Evolutionary conservation across 2,797 vertebrate species (phyloP), one percentile per base, ranked within the genome.

Genomic region (Propithecus deckenii): DNA sequence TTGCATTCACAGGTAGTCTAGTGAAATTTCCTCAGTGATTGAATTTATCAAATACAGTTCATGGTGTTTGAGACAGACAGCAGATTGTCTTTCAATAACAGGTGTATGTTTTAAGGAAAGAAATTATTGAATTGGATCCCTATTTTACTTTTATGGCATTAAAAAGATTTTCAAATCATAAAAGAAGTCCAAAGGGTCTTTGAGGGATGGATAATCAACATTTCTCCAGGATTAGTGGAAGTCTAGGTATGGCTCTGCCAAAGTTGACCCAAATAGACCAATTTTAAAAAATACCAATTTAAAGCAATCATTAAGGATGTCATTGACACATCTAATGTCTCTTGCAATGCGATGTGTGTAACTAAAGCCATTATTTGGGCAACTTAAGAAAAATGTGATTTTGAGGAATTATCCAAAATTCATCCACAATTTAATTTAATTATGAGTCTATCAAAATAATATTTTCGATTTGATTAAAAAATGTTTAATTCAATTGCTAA

Each of bases 381-480:
- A 61, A 95, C 84, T 97, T 80, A 91, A 59, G n/a, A 72, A 81
- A 93, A 91, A 86, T 83, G 32, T 28, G 20, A 83, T 38, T 95
- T 94, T 92, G n/a, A 80, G 43, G 7, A 78, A 61, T 89, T 94
- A 95, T 87, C 10, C 35, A 84, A 48, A 7, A 91, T 65, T 65
- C 30, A 1, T 18, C 30, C 15, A 65, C 32, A 65, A n/a, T 65
- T 32, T 32, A 32, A 63, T 63, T 63, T 76, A 83, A 55, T 80
- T 81, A 71, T 57, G 41, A 87, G 55, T 67, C 76, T 79, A 48
- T 76, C 76, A 63, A 88, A 90, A 86, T 91, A 63, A 86, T 50
- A 59, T 74, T 74, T 97, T 92, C 43, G 23, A n/a, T 43, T 67
- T 91, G 17, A 32, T 67, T 43, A 50, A 84, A 91, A 86, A 30